A percentile compares a stretch with the other conserved stretches of the same genome.
phyloP scores from a whole-genome alignment of 2,888 invertebrate species.

The Phortica magna region DNA sequence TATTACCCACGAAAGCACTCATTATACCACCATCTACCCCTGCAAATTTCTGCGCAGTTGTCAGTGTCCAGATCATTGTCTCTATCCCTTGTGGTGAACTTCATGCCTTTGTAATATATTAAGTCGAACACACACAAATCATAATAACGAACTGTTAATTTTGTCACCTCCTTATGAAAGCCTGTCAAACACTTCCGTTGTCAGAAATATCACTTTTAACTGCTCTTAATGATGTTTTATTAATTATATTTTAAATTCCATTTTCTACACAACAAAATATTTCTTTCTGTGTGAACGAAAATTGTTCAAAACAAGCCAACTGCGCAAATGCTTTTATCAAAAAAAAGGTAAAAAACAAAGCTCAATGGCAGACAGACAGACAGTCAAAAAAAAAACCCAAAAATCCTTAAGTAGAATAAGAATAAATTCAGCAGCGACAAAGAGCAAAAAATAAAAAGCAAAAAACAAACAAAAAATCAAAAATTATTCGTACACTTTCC shows the following conservation, averaged over 20 bases:
- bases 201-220: too few relatives aligned
- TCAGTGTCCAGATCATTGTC: too few relatives aligned
- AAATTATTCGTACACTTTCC: conserved; percentile 29
- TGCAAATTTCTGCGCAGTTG: too few relatives aligned
- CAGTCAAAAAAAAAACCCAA: not conserved
- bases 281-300: not conserved
- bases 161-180: too few relatives aligned
- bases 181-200: too few relatives aligned
- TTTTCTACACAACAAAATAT: conserved; percentile 1
- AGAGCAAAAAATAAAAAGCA: conserved; percentile 17
- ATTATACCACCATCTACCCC: too few relatives aligned
- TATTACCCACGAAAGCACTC: too few relatives aligned
- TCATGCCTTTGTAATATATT: too few relatives aligned
- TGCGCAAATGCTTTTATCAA: conserved; percentile 46
- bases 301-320: conserved; percentile 57
- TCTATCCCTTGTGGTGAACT: too few relatives aligned
- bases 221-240: too few relatives aligned
- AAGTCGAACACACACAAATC: too few relatives aligned
- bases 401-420: not conserved
- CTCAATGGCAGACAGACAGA: conserved; percentile 13
- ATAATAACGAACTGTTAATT: not conserved
- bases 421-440: conserved; percentile 8
- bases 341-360: conserved; percentile 39
- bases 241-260: too few relatives aligned
- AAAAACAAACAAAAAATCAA: conserved; percentile 14